Conservation (phyloP, 1,140 invertebrate species). For the Caerostris darwini region DNA sequence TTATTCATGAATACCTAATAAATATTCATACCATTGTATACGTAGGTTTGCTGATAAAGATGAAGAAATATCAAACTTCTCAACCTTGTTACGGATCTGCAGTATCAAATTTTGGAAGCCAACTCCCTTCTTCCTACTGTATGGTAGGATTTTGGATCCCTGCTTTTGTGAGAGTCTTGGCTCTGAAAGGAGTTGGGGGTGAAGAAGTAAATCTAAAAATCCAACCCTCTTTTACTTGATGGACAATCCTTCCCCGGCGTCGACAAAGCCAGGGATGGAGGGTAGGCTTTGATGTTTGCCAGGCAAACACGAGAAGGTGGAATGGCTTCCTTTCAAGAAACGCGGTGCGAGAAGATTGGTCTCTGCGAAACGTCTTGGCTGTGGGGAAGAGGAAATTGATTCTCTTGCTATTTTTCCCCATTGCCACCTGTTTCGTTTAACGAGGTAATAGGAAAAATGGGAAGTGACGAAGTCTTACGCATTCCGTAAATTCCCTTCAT, state of each 20-base stretch:
- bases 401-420: not conserved
- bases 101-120: too few species aligned
- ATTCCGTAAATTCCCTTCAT: too few species aligned
- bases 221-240: not conserved
- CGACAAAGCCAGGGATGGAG: not conserved
- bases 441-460: not conserved
- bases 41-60: too few species aligned
- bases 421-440: not conserved
- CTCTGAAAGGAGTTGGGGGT: too few species aligned
- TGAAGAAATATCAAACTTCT: too few species aligned
- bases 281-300: not conserved
- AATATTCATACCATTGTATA: too few species aligned
- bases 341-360: not conserved
- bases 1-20: too few species aligned
- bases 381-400: not conserved
- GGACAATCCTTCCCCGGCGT: not conserved
- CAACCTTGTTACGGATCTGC: too few species aligned
- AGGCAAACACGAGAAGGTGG: not conserved
- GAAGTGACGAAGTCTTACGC: not conserved
- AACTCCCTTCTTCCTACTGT: too few species aligned
- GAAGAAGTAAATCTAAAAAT: too few species aligned
- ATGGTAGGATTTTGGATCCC: too few species aligned
- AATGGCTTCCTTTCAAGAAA: not conserved
- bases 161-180: too few species aligned
- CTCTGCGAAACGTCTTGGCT: conserved; percentile 3